Percentiles rank a stretch among this genome's conserved stretches.
These are phyloP conservation scores for Micronisus gabar DNA, from an alignment of 2,113 vertebrate species.

Conservation along the genomic window DNA sequence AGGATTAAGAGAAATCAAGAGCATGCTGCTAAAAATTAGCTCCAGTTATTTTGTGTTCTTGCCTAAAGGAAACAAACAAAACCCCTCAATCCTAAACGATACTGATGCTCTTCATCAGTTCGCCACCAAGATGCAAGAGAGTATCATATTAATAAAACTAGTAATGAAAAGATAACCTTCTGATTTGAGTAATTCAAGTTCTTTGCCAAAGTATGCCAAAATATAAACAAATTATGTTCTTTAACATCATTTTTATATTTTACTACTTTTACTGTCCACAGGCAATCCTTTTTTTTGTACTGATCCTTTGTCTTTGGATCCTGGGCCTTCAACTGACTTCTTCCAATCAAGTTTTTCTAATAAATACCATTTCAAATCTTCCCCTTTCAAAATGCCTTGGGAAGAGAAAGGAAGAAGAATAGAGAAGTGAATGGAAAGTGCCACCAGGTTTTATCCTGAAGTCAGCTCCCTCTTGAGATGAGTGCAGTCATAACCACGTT, in stretches of 20 bases:
- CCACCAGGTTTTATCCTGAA: background rate
- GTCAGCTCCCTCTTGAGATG: background rate
- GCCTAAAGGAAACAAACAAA: background rate
- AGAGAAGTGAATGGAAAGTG: background rate
- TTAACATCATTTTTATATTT: background rate
- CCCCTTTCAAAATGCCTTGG: background rate
- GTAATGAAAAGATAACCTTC: background rate
- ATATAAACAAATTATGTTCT: background rate
- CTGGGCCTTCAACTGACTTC: background rate
- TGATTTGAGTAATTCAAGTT: background rate
- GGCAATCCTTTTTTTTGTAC: background rate
- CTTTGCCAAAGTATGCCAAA: background rate
- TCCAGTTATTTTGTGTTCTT: constrained; percentile 9
- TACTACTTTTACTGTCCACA: background rate
- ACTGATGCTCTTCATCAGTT: background rate
- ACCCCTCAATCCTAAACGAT: background rate
- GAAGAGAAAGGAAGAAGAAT: background rate
- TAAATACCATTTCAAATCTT: background rate
- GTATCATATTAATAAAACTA: background rate
- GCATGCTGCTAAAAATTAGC: constrained; percentile 28
- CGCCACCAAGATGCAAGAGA: background rate
- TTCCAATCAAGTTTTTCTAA: background rate
- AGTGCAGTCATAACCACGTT: background rate
- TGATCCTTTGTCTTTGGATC: background rate
- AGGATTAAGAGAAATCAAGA: constrained; percentile 52